Base-by-base conservation (phyloP, 2,113 vertebrate genomes). In the Pseudorhombus dupliciocellatus region DNA sequence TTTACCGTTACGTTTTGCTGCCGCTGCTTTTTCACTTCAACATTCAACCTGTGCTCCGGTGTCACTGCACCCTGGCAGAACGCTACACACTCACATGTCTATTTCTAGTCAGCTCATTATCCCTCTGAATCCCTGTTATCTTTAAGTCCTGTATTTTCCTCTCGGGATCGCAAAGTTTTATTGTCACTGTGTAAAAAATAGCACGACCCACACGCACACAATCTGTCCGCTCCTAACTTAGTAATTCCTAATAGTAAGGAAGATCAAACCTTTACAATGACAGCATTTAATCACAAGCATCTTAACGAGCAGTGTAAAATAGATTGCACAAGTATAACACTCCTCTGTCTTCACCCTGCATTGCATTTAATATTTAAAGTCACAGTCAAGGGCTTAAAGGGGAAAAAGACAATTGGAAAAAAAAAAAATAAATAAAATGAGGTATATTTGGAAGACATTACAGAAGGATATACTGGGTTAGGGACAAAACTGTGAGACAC, bases 21-120 rank as follows among this genome's bases (percentile, higher is more conserved):
- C 14, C 14, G 15, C 11, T 81, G n/a, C 67, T 57, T 57, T 86
- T 85, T 75, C 69, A 79, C 79, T 85, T 87, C 79, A 86, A 87
- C 86, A 80, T 59, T 44, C 68, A 66, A 63, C 31, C 62, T 21
- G 6, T 70, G 67, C 11, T 63, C 71, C 30, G 51, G 48, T 74
- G 51, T 56, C 62, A 65, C 62, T 42, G 12, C 40, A 3, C 15
- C 40, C 25, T 58, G 20, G 21, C 58, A 79, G 31, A 77, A 22
- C 51, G 55, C 67, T 54, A 4, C 34, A 51, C 63, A 60, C 42
- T 25, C 66, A 51, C n/a, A 14, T 11, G 14, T 40, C 14, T 12
- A 82, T 70, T 78, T 70, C 40, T 2, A 52, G 42, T 68, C 18
- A 16, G 59, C 14, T 22, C 15, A 37, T 59, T 44, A 15, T 40